These are phyloP conservation scores for Enoplosus armatus DNA, from an alignment of 2,797 vertebrate species.

Conservation along the genomic window DNA sequence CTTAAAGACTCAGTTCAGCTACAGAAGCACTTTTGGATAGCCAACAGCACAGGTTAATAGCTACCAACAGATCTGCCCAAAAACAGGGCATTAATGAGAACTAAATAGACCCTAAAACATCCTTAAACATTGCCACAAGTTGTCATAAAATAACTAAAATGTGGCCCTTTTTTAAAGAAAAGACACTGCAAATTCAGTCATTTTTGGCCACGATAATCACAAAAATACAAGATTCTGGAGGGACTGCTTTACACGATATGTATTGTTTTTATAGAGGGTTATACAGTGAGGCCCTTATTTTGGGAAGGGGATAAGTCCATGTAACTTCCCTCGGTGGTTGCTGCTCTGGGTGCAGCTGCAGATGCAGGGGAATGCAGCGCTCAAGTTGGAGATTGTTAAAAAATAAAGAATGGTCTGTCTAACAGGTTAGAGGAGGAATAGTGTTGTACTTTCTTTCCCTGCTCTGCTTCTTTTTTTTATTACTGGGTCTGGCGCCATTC, in stretches of 20 bases:
- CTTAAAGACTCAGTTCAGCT: background rate
- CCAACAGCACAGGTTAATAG: background rate
- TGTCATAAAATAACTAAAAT: background rate
- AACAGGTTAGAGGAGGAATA: slow-evolving; percentile 33
- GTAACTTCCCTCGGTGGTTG: background rate
- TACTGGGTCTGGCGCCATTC: slow-evolving; percentile 25
- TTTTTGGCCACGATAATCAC: background rate
- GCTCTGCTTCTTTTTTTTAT: slow-evolving; percentile 37
- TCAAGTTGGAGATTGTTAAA: slow-evolving; percentile 37
- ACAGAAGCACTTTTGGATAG: background rate
- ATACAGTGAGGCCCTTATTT: slow-evolving; percentile 14
- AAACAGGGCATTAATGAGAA: background rate
- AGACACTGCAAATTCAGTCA: background rate
- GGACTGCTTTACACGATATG: background rate
- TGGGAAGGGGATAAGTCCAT: background rate
- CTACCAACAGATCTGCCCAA: background rate
- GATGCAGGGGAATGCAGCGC: slow-evolving; percentile 1
- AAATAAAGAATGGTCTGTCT: slow-evolving; percentile 43
- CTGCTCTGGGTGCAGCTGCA: slow-evolving; percentile 17
- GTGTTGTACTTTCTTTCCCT: slow-evolving; percentile 25
- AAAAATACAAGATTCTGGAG: background rate
- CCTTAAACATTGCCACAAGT: background rate
- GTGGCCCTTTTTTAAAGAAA: background rate
- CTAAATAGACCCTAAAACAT: background rate
- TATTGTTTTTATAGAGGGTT: slow-evolving; percentile 4